These are phyloP conservation scores for Keiferia lycopersicella DNA, from an alignment of 2,888 invertebrate genomes.

Conservation along the genomic window DNA sequence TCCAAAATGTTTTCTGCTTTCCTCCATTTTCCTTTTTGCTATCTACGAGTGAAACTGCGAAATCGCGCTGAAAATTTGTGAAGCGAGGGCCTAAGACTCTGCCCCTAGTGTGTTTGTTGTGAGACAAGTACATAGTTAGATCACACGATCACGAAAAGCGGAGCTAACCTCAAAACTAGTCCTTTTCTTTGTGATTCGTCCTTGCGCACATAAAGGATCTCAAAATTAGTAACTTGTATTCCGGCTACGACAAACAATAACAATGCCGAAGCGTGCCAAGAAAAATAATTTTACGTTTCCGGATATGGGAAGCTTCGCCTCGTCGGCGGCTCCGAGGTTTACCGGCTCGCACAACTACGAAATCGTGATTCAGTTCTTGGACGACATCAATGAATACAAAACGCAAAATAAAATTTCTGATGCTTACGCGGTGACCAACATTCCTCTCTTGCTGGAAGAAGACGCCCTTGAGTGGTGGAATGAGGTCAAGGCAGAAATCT, in stretches of 20 bases:
- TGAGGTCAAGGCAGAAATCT: neutral
- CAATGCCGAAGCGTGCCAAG: neutral
- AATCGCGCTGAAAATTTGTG: too few species aligned
- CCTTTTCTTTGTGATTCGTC: too few species aligned
- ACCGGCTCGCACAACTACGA: neutral
- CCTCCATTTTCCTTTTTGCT: too few species aligned
- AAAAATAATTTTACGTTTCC: neutral
- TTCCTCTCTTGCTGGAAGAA: neutral
- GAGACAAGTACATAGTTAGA: too few species aligned
- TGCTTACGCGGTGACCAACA: neutral
- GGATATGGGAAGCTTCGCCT: neutral
- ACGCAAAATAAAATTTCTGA: neutral
- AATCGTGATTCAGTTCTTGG: neutral
- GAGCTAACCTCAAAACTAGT: too few species aligned
- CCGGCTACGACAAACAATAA: neutral
- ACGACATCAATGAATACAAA: neutral
- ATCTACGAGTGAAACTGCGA: too few species aligned
- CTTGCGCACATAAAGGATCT: too few species aligned
- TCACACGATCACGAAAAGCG: too few species aligned
- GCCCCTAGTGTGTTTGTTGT: too few species aligned
- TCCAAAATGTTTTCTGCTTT: too few species aligned
- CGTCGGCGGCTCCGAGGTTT: neutral
- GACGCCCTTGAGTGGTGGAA: constrained; percentile 15
- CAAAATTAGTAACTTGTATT: neutral
- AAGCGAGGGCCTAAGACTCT: too few species aligned